These are phyloP conservation scores for Brassicogethes aeneus DNA, from an alignment of 2,888 invertebrate genomes.

Conservation along the genomic window DNA sequence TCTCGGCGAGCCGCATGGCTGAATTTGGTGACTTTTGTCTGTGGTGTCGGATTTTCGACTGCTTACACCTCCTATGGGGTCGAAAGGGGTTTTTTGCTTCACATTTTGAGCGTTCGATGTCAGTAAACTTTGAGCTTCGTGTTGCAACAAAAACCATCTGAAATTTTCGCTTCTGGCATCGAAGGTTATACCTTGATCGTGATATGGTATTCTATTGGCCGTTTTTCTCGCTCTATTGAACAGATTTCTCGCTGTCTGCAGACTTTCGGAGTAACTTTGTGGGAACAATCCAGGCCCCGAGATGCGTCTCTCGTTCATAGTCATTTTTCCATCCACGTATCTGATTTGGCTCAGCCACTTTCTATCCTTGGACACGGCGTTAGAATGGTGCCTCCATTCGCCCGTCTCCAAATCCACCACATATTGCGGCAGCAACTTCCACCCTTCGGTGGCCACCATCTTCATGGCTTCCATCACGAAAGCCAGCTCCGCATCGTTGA, in stretches of 20 bases:
- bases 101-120: conserved; percentile 67
- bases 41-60: conserved; percentile 13
- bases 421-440: conserved; percentile 84
- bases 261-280: conserved; percentile 64
- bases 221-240: conserved; percentile 66
- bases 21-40: conserved; percentile 6
- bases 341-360: conserved; percentile 74
- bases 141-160: conserved; percentile 84
- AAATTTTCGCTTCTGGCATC: conserved; percentile 59
- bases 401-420: conserved; percentile 80
- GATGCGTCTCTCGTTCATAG: conserved; percentile 59
- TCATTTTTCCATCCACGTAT: conserved; percentile 60
- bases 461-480: conserved; percentile 77
- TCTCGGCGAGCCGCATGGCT: conserved; percentile 15
- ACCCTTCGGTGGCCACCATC: conserved; percentile 82
- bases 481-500: conserved; percentile 67
- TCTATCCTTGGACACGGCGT: conserved; percentile 68
- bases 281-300: conserved; percentile 67
- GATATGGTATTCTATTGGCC: conserved; percentile 65
- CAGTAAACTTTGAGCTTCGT: conserved; percentile 72
- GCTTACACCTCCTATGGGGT: conserved; percentile 42
- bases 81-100: conserved; percentile 68
- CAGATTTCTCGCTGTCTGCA: conserved; percentile 69
- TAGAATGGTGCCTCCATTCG: conserved; percentile 80
- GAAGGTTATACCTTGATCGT: conserved; percentile 67